These are phyloP conservation scores for Leptinotarsa defecta DNA, from an alignment of 1,140 invertebrate species.

Conservation along the genomic window DNA sequence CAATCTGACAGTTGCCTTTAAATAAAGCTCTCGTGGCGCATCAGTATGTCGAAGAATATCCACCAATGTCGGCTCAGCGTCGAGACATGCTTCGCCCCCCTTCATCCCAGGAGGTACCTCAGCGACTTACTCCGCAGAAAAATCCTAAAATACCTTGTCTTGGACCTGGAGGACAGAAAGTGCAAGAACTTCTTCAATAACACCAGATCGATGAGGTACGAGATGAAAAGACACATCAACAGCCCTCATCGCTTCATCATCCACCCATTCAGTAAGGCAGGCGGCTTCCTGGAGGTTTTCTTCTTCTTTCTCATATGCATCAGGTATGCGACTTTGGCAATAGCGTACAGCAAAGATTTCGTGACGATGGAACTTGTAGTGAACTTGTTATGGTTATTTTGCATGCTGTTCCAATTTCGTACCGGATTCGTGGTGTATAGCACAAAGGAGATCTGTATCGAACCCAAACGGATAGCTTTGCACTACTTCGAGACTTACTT, in stretches of 20 bases:
- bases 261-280: slow-evolving; percentile 36
- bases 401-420: slow-evolving; percentile 17
- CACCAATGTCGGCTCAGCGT: neutral
- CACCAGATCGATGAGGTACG: slow-evolving; percentile 25
- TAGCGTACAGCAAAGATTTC: neutral
- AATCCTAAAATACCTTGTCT: slow-evolving; percentile 21
- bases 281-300: slow-evolving; percentile 22
- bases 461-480: slow-evolving; percentile 26
- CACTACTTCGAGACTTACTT: slow-evolving; percentile 32
- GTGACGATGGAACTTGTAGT: neutral
- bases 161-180: slow-evolving; percentile 26
- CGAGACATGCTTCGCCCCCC: neutral
- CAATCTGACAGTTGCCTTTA: too few relatives aligned
- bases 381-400: neutral
- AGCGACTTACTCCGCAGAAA: neutral
- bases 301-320: slow-evolving; percentile 21
- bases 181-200: slow-evolving; percentile 32
- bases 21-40: too few relatives aligned
- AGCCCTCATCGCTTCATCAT: slow-evolving; percentile 24
- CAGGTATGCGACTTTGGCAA: neutral
- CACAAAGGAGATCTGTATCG: slow-evolving; percentile 31
- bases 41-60: neutral
- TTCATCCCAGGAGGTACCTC: neutral
- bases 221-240: slow-evolving; percentile 31
- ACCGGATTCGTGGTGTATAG: slow-evolving; percentile 31